These are phyloP conservation scores for Butorides virescens DNA, from an alignment of 2,113 vertebrate species.

Conservation along the genomic window DNA sequence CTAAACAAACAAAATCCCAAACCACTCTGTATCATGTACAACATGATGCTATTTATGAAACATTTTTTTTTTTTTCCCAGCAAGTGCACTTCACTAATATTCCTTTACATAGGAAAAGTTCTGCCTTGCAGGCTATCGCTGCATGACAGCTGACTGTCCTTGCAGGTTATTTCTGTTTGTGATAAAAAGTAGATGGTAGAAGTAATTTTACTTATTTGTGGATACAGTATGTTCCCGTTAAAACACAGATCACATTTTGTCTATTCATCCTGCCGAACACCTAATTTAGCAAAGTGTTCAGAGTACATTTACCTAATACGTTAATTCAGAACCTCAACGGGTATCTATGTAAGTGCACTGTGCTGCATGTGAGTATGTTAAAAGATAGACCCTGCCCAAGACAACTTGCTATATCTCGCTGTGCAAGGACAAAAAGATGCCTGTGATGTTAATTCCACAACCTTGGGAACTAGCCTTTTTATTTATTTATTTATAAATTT, in stretches of 20 bases:
- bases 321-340: background rate
- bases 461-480: fast-evolving
- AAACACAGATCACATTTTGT: background rate
- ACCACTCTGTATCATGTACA: background rate
- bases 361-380: background rate
- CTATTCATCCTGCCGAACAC: background rate
- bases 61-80: background rate
- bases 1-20: background rate
- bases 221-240: background rate
- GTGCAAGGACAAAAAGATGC: background rate
- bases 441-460: background rate
- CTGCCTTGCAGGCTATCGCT: background rate
- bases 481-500: background rate
- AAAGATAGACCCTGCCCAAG: background rate
- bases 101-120: background rate
- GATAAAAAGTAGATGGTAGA: background rate
- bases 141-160: background rate
- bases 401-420: background rate
- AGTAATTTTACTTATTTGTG: background rate
- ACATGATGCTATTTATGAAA: background rate
- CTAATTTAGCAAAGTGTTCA: background rate
- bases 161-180: background rate
- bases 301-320: background rate
- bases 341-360: background rate
- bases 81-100: background rate